Evolutionary conservation across 2,113 vertebrate genomes (phyloP).

Genomic region (Axis porcinus): DNA sequence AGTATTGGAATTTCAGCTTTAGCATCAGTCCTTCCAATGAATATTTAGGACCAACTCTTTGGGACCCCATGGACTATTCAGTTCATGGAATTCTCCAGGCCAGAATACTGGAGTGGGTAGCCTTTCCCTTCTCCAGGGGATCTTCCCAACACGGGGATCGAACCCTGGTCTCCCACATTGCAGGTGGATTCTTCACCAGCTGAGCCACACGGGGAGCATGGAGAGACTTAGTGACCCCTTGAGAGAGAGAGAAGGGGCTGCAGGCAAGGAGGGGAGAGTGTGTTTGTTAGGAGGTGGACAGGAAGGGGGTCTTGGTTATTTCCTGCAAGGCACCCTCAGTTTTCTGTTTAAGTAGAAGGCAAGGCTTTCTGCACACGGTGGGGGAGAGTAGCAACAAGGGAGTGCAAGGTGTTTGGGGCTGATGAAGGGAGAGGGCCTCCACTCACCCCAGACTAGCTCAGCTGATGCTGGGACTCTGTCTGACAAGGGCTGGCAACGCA

Average conservation of each 20-base stretch:
- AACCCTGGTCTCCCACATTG: neutral
- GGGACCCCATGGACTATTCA: neutral
- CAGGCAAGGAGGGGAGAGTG: neutral
- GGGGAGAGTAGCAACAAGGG: neutral
- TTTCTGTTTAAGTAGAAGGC: neutral
- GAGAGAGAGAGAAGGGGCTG: neutral
- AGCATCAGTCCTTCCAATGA: neutral
- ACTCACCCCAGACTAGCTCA: neutral
- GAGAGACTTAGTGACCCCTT: neutral
- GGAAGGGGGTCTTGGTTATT: neutral
- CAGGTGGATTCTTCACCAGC: neutral
- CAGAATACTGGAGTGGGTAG: neutral
- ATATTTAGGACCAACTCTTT: neutral
- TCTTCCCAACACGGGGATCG: neutral
- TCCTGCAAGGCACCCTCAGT: neutral
- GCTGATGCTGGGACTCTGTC: neutral
- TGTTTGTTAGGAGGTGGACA: neutral
- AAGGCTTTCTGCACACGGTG: neutral
- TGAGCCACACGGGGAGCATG: neutral
- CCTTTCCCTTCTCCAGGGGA: neutral
- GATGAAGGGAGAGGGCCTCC: neutral
- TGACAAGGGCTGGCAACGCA: neutral
- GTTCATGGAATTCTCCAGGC: neutral
- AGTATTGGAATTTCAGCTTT: neutral
- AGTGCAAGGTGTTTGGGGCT: neutral